Conservation (phyloP, 2,888 invertebrate genomes). For the Netelia inedita region DNA sequence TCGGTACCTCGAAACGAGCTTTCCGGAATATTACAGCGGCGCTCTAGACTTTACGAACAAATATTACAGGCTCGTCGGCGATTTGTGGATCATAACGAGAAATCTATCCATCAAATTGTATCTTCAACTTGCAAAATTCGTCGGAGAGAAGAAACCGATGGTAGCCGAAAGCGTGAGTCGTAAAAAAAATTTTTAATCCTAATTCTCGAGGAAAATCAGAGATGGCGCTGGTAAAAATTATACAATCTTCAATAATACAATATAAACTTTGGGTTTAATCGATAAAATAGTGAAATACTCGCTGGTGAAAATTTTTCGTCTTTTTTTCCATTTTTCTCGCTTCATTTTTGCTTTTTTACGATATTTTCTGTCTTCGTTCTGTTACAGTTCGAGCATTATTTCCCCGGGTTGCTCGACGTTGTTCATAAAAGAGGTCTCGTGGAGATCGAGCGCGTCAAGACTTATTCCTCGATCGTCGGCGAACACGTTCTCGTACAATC, state of each 20-base stretch:
- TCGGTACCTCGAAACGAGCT: conserved; percentile 89
- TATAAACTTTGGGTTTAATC: too few species aligned
- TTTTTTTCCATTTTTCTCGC: background rate
- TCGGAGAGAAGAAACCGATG: conserved; percentile 86
- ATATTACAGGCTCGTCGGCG: conserved; percentile 88
- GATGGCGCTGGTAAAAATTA: background rate
- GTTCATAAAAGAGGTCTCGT: conserved; percentile 86
- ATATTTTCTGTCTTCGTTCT: conserved; percentile 62
- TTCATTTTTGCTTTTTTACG: background rate
- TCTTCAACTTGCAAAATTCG: conserved; percentile 86
- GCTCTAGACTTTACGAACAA: conserved; percentile 87
- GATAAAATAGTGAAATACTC: too few species aligned
- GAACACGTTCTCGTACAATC: conserved; percentile 79
- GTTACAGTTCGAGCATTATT: conserved; percentile 89
- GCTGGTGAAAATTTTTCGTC: too few species aligned
- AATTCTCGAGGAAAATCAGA: background rate
- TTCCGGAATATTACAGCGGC: conserved; percentile 89
- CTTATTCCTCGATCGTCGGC: conserved; percentile 75
- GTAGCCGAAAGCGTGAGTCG: conserved; percentile 87
- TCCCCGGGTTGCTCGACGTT: conserved; percentile 90
- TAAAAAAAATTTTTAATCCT: conserved; percentile 7
- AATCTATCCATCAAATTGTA: conserved; percentile 86
- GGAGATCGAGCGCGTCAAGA: conserved; percentile 77
- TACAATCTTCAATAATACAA: too few species aligned
- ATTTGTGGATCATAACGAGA: conserved; percentile 86